phyloP scores from a whole-genome alignment of 2,797 vertebrate genomes.

The Distichodus sexfasciatus region DNA sequence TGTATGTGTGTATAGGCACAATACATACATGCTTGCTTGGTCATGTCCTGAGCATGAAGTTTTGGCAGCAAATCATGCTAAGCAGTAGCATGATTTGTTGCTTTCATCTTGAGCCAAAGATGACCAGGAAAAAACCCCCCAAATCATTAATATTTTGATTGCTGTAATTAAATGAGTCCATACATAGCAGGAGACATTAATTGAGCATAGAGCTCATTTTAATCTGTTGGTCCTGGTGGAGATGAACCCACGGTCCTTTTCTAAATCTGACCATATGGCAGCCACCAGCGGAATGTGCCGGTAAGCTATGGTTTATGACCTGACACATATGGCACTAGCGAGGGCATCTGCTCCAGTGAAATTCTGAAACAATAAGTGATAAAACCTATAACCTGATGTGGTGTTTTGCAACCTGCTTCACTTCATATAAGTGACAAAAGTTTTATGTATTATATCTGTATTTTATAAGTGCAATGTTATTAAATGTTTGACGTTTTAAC shows the following conservation, averaged over 20 bases:
- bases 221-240: slow-evolving; percentile 39
- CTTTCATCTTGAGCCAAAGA: no score
- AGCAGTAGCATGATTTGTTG: no score
- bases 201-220: slow-evolving; percentile 21
- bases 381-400: not conserved
- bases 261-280: slow-evolving; percentile 72
- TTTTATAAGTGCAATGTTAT: no score
- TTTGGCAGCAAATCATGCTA: no score
- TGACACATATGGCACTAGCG: slow-evolving; percentile 69
- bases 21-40: no score
- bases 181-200: slow-evolving; percentile 20
- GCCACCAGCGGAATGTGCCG: slow-evolving; percentile 60
- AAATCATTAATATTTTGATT: slow-evolving; percentile 31
- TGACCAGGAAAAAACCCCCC: slow-evolving; percentile 11
- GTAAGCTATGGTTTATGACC: slow-evolving; percentile 75
- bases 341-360: slow-evolving; percentile 66
- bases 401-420: not conserved
- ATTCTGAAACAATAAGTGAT: slow-evolving; percentile 31
- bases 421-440: no score
- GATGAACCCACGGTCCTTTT: slow-evolving; percentile 40
- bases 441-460: no score
- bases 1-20: no score
- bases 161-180: slow-evolving; percentile 37
- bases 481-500: not conserved
- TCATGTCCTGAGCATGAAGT: no score